Evolutionary conservation across 2,113 vertebrate genomes (phyloP), one percentile per base, ranked within the genome.

Genomic region (Aptenodytes forsteri): DNA sequence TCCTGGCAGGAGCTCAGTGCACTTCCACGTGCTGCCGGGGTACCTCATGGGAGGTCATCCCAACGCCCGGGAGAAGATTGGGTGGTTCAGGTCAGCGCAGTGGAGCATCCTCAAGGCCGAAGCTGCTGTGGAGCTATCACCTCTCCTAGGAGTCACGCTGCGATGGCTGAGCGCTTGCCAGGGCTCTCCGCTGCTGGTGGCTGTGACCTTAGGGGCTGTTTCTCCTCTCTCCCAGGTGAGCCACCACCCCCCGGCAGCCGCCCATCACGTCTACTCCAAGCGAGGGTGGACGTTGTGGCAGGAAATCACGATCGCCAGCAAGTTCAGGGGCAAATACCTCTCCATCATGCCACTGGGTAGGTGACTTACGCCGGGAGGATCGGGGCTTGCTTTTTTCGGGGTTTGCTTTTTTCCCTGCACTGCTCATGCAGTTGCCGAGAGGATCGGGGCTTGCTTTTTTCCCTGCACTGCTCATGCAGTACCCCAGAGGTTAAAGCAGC

Each of bases 251-350:
- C 99, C 99, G 0, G 99, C 99, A 19, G 99, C 99, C 0, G 99
- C 99, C 10, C 99, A 99, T 97, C 99, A 99, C 7, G 99, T 99
- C 88, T 98, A 98, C 97, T 99, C 99, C 94, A 98, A 98, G 94
- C 98, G 98, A 67, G 99, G 99, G 80, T 99, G 99, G 99, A 99
- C 98, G 13, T 87, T 99, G 94, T 99, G 99, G 99, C 99, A 99
- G 98, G 99, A 99, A 97, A 99, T 99, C 98, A 99, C 99, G 71
- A 99, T 99, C 6, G 99, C 99, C 96, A 99, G 99, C 99, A 99
- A 99, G 98, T 99, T 99, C 98, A 98, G 99, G 89, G 99, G 99
- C 87, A 99, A 99, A 98, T 99, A 99, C 98, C 99, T 99, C 98
- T 99, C 99, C 94, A 99, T 99, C 96, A 99, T 99, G 99, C 99